These are phyloP conservation scores for Crepidodera aurea DNA, from an alignment of 2,888 invertebrate species.

Conservation along the genomic window DNA sequence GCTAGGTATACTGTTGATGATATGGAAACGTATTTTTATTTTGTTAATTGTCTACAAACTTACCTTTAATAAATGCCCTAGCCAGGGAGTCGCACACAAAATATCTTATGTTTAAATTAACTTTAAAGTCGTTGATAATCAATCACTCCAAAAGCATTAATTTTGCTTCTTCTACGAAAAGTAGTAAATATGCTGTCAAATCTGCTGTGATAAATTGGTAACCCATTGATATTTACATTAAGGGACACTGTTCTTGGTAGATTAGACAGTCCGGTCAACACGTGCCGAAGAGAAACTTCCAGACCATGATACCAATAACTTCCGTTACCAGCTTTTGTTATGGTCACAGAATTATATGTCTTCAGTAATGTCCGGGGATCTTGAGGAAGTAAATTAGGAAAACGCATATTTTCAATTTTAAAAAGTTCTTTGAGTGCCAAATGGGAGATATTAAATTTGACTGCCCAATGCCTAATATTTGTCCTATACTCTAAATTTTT, in stretches of 20 bases:
- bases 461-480: constrained; percentile 29
- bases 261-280: constrained; percentile 14
- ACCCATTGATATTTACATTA: constrained; percentile 41
- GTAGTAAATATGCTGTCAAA: neutral
- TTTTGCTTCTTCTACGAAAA: constrained; percentile 14
- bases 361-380: constrained; percentile 38
- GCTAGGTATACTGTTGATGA: no score
- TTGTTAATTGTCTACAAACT: no score
- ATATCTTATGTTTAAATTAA: constrained; percentile 9
- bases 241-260: constrained; percentile 30
- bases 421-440: constrained; percentile 5
- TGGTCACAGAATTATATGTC: constrained; percentile 22
- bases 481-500: constrained; percentile 9
- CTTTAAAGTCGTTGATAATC: neutral
- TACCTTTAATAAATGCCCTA: constrained; percentile 22
- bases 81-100: constrained; percentile 25
- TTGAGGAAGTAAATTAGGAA: constrained; percentile 32
- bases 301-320: constrained; percentile 36
- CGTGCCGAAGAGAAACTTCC: constrained; percentile 17
- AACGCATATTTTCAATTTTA: constrained; percentile 14
- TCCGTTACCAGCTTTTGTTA: constrained; percentile 31
- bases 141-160: constrained; percentile 6
- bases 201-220: constrained; percentile 40
- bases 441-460: constrained; percentile 22
- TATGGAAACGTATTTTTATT: no score